A percentile compares a stretch with the other conserved stretches of the same genome.
Evolutionary conservation across 2,888 invertebrate species (phyloP).

Genomic region (Stomorhina lunata): DNA sequence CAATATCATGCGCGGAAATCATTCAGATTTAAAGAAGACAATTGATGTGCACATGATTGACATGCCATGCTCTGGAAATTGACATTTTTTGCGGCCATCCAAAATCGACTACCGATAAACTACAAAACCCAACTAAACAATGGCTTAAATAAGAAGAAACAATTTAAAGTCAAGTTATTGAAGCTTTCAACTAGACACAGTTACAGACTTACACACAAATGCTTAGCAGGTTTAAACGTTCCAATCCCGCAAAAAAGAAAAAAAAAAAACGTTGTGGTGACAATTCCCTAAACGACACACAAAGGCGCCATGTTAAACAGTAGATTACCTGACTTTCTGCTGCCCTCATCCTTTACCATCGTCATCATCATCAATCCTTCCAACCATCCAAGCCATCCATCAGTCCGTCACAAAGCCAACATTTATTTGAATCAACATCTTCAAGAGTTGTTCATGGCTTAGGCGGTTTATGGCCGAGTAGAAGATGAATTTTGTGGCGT

Average conservation of each 20-base stretch:
- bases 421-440: not conserved
- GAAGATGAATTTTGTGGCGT: slow-evolving; percentile 73
- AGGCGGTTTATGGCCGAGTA: slow-evolving; percentile 67
- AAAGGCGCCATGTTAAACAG: slow-evolving; percentile 77
- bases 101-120: slow-evolving; percentile 36
- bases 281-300: slow-evolving; percentile 73
- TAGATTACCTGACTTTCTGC: slow-evolving; percentile 54
- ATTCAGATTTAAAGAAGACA: slow-evolving; percentile 66
- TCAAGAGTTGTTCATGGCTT: slow-evolving; percentile 26
- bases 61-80: slow-evolving; percentile 78
- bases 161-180: slow-evolving; percentile 29
- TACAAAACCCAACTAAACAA: slow-evolving; percentile 56
- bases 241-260: slow-evolving; percentile 16
- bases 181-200: not conserved
- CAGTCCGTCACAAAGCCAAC: not conserved
- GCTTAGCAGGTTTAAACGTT: not conserved
- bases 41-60: slow-evolving; percentile 78
- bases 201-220: not conserved
- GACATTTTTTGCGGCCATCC: slow-evolving; percentile 76
- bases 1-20: slow-evolving; percentile 58
- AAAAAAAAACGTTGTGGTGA: slow-evolving; percentile 70
- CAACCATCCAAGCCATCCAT: slow-evolving; percentile 63
- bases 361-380: slow-evolving; percentile 9
- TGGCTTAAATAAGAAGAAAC: slow-evolving; percentile 22
- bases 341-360: slow-evolving; percentile 67